Percentiles rank a stretch among this genome's conserved stretches.
Evolutionary conservation across 2,113 vertebrate species (phyloP).

Genomic region (Stegostoma tigrinum): DNA sequence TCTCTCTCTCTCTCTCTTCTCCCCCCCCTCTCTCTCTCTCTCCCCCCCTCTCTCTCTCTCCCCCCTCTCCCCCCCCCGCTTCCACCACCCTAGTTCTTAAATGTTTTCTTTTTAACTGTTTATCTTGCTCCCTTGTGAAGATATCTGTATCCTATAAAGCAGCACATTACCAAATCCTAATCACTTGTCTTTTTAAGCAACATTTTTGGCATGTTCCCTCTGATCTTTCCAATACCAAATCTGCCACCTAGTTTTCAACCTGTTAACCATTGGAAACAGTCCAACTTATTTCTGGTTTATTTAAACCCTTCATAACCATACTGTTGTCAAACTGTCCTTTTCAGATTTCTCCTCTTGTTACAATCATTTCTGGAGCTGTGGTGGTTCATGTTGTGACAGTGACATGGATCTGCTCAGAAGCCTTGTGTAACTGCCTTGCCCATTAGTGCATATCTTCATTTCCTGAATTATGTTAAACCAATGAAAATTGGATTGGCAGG

Average conservation of each 20-base stretch:
- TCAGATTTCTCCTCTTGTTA: not conserved
- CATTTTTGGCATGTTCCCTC: not conserved
- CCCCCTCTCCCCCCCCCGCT: too few relatives aligned
- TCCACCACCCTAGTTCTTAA: not conserved
- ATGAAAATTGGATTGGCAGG: slow-evolving; percentile 4
- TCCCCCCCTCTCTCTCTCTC: too few relatives aligned
- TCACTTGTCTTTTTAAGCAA: too few relatives aligned
- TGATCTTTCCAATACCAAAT: not conserved
- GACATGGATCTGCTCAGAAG: not conserved
- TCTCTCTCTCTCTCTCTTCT: too few relatives aligned
- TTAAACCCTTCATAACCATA: not conserved
- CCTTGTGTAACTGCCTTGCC: not conserved
- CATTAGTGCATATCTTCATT: not conserved
- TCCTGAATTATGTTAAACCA: not conserved
- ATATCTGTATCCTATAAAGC: not conserved
- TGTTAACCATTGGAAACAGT: not conserved
- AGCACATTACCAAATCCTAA: not conserved
- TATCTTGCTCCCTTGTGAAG: not conserved
- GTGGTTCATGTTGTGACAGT: not conserved
- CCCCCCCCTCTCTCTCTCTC: too few relatives aligned
- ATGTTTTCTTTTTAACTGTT: not conserved
- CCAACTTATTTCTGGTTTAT: not conserved
- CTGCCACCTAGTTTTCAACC: not conserved
- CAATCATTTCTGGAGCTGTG: not conserved
- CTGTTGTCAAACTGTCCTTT: not conserved